phyloP scores from a whole-genome alignment of 2,888 invertebrate genomes.

The Plebejus melissa region DNA sequence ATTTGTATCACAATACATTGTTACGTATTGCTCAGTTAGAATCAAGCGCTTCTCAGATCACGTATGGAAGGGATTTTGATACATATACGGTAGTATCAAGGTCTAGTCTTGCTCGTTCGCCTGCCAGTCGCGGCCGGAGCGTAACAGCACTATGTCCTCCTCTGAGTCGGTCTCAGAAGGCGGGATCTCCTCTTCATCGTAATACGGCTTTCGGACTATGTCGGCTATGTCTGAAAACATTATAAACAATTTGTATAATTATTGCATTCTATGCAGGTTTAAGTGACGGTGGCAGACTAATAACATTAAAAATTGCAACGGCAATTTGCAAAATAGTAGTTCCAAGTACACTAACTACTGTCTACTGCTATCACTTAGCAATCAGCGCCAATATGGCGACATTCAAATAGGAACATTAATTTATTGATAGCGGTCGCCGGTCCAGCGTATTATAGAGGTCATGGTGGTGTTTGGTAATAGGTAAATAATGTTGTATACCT shows the following conservation, averaged over 20 bases:
- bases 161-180: slow-evolving; percentile 78
- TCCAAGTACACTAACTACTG: no score
- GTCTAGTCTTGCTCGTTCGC: slow-evolving; percentile 30
- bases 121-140: slow-evolving; percentile 57
- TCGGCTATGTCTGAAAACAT: slow-evolving; percentile 45
- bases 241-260: background rate
- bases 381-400: no score
- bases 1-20: background rate
- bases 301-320: no score
- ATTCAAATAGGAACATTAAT: no score
- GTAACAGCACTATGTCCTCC: slow-evolving; percentile 78
- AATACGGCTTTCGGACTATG: slow-evolving; percentile 81
- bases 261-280: no score
- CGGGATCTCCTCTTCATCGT: slow-evolving; percentile 83
- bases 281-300: no score
- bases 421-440: no score
- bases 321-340: no score
- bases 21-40: background rate
- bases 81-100: background rate
- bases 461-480: no score
- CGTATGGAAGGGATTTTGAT: background rate
- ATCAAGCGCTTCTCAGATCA: background rate
- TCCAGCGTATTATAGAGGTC: no score
- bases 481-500: slow-evolving; percentile 40
- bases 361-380: no score